Percentiles rank a stretch among this genome's conserved stretches.
Evolutionary conservation across 2,888 invertebrate species (phyloP).

Genomic region (Eristalis tenax): DNA sequence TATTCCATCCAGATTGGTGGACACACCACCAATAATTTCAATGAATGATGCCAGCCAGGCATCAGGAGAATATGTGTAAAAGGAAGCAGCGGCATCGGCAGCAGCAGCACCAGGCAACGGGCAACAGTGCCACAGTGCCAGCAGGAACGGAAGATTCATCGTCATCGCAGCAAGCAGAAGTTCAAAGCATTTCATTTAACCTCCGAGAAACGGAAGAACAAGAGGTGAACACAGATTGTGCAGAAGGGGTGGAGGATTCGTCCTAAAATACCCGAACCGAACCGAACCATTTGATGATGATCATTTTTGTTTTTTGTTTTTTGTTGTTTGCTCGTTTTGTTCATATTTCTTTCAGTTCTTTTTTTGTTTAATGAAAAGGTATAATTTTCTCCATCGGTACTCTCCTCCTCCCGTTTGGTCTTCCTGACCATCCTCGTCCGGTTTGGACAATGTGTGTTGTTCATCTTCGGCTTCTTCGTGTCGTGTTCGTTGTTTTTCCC

Average conservation of each 20-base stretch:
- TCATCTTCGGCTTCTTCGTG: constrained; percentile 9
- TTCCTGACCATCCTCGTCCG: constrained; percentile 25
- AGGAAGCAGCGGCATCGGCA: constrained; percentile 7
- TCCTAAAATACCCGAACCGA: constrained; percentile 57
- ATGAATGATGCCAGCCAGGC: constrained; percentile 63
- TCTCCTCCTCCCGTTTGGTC: constrained; percentile 5
- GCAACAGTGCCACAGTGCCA: background rate
- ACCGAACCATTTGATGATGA: constrained; percentile 38
- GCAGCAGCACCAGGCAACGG: constrained; percentile 2
- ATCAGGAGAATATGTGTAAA: constrained; percentile 6
- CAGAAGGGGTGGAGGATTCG: constrained; percentile 29
- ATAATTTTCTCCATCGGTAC: constrained; percentile 60
- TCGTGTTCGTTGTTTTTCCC: background rate
- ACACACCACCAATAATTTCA: constrained; percentile 64
- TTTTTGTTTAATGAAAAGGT: constrained; percentile 66
- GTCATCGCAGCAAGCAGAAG: constrained; percentile 44
- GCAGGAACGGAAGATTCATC: constrained; percentile 5
- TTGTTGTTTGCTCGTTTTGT: background rate
- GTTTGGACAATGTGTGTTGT: constrained; percentile 23
- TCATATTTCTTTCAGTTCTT: background rate
- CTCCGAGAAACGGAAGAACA: constrained; percentile 21
- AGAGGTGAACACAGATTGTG: background rate
- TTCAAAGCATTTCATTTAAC: constrained; percentile 71
- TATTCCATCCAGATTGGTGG: constrained; percentile 44
- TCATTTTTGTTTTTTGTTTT: background rate